A percentile compares a stretch with the other conserved stretches of the same genome.
Conservation (phyloP, 2,888 invertebrate genomes). For the Icerya purchasi region DNA sequence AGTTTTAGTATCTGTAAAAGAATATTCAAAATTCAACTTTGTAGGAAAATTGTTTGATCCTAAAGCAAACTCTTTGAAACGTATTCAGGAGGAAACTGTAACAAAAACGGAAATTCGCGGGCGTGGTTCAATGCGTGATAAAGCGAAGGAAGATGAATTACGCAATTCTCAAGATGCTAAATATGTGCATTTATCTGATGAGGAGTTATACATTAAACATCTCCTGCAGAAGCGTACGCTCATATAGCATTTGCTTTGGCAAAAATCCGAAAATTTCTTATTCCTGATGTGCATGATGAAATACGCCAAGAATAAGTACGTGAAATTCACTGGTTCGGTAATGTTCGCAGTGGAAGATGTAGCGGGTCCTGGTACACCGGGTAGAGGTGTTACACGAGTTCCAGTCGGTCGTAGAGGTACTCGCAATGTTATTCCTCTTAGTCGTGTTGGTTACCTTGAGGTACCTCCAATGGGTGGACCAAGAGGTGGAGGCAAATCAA, state of each 20-base stretch:
- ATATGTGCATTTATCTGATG: conserved; percentile 15
- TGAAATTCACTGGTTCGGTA: conserved; percentile 40
- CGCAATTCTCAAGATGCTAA: conserved; percentile 14
- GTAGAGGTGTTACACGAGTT: conserved; percentile 21
- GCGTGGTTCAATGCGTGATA: conserved; percentile 80
- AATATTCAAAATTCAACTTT: conserved; percentile 68
- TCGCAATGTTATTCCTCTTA: conserved; percentile 16
- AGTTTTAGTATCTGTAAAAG: conserved; percentile 46
- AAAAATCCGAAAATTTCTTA: conserved; percentile 49
- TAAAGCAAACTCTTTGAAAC: conserved; percentile 77
- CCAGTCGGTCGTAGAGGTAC: conserved; percentile 20
- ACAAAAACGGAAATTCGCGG: conserved; percentile 91
- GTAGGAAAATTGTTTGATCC: conserved; percentile 85
- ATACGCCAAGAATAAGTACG: conserved; percentile 58
- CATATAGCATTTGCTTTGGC: conserved; percentile 59
- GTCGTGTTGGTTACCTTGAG: conserved; percentile 17
- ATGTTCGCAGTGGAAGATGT: conserved; percentile 22
- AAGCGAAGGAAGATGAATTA: conserved; percentile 37
- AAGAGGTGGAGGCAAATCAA: conserved; percentile 32
- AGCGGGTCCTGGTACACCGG: conserved; percentile 21
- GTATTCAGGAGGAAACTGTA: conserved; percentile 83
- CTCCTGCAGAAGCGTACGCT: conserved; percentile 69
- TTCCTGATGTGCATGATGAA: conserved; percentile 57
- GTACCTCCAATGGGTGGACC: conserved; percentile 22
- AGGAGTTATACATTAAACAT: conserved; percentile 15